These are phyloP conservation scores for Aethina tumida DNA, from an alignment of 1,140 invertebrate genomes.

Conservation along the genomic window DNA sequence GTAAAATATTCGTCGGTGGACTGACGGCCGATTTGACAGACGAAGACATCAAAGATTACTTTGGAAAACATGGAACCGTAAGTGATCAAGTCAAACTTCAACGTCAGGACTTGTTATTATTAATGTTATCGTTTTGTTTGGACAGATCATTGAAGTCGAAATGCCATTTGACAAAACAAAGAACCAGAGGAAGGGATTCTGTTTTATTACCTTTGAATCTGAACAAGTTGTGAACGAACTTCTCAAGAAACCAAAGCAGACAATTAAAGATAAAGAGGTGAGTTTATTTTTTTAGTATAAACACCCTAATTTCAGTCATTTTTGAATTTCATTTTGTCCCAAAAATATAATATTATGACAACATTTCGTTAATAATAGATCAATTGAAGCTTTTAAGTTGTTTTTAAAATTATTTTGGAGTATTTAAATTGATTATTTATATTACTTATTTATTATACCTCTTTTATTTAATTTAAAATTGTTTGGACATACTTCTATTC, in stretches of 20 bases:
- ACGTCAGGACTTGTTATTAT: constrained; percentile 1
- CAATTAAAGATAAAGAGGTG: constrained; percentile 84
- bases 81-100: constrained; percentile 40
- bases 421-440: too few relatives aligned
- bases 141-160: constrained; percentile 83
- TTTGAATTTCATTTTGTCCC: too few relatives aligned
- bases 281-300: too few relatives aligned
- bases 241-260: constrained; percentile 83
- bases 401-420: too few relatives aligned
- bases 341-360: too few relatives aligned
- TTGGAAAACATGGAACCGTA: constrained; percentile 82
- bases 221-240: constrained; percentile 86
- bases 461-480: too few relatives aligned
- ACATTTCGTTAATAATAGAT: too few relatives aligned
- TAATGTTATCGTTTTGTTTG: constrained; percentile 13
- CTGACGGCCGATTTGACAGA: constrained; percentile 81
- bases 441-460: too few relatives aligned
- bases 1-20: constrained; percentile 93
- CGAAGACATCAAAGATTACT: constrained; percentile 87
- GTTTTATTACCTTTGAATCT: constrained; percentile 90
- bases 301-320: too few relatives aligned
- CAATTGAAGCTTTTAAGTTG: too few relatives aligned
- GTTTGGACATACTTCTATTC: too few relatives aligned
- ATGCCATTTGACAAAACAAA: constrained; percentile 95
- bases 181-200: constrained; percentile 90